Conservation (phyloP, 2,113 vertebrate genomes). For the Lichenostomus cassidix region DNA sequence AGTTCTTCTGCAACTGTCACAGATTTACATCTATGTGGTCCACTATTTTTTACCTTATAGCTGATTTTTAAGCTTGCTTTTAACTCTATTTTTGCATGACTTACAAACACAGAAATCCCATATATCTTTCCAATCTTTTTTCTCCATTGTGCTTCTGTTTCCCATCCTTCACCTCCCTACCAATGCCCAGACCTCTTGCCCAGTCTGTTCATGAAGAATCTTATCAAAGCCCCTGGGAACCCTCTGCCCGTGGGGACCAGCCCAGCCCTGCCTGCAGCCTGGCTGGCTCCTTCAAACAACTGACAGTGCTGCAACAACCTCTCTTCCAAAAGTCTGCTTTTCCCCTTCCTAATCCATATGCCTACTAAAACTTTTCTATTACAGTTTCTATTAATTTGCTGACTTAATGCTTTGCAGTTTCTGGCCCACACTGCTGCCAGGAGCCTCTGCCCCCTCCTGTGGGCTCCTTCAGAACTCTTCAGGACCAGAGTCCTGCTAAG, state of each 20-base stretch:
- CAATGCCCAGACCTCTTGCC: background rate
- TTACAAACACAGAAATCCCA: background rate
- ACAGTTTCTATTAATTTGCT: background rate
- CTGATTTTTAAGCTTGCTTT: background rate
- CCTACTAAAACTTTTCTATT: background rate
- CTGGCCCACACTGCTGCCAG: background rate
- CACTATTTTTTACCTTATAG: background rate
- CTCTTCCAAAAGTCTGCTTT: background rate
- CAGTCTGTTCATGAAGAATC: background rate
- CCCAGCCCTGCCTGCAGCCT: background rate
- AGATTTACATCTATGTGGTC: background rate
- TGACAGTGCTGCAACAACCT: background rate
- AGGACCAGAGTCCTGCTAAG: background rate
- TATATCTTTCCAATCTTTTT: background rate
- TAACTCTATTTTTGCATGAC: background rate
- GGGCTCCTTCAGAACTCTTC: background rate
- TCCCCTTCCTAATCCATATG: background rate
- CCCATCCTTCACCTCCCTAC: background rate
- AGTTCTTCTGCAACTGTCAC: background rate
- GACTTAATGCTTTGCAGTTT: background rate
- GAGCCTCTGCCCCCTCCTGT: background rate
- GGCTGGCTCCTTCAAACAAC: background rate
- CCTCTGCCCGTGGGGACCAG: accelerated
- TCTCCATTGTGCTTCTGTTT: background rate
- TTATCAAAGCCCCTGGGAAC: background rate